A percentile compares a stretch with the other conserved stretches of the same genome.
Evolutionary conservation across 2,113 vertebrate genomes (phyloP).

Genomic region (Candoia aspera): DNA sequence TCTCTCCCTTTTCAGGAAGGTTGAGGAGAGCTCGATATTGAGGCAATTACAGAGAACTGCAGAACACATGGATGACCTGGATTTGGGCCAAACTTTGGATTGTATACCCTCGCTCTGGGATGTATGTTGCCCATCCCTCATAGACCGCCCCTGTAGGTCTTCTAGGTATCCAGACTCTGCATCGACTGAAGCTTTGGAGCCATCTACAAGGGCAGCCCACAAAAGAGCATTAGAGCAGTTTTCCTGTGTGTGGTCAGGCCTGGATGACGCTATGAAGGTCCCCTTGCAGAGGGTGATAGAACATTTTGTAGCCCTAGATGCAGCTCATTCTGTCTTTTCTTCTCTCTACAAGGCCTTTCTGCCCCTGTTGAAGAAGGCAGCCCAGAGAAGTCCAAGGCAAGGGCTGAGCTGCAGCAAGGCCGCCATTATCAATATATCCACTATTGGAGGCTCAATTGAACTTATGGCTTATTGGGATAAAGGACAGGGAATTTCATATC

Average conservation of each 20-base stretch:
- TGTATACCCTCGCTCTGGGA: not conserved
- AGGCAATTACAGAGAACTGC: too few relatives aligned
- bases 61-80: not conserved
- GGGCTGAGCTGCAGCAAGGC: not conserved
- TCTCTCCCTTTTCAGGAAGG: not conserved
- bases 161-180: not conserved
- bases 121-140: not conserved
- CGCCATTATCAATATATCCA: not conserved
- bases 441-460: not conserved
- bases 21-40: not conserved
- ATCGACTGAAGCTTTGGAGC: not conserved
- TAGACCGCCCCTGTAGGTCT: not conserved
- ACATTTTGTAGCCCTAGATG: not conserved
- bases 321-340: not conserved
- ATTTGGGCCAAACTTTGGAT: not conserved
- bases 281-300: not conserved
- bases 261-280: not conserved
- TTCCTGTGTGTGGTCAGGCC: not conserved
- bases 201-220: not conserved
- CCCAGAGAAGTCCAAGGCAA: not conserved
- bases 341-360: not conserved
- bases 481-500: not conserved
- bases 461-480: not conserved
- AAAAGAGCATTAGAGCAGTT: not conserved
- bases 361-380: not conserved